phyloP scores from a whole-genome alignment of 2,888 invertebrate genomes.

The Dryomyza anilis region DNA sequence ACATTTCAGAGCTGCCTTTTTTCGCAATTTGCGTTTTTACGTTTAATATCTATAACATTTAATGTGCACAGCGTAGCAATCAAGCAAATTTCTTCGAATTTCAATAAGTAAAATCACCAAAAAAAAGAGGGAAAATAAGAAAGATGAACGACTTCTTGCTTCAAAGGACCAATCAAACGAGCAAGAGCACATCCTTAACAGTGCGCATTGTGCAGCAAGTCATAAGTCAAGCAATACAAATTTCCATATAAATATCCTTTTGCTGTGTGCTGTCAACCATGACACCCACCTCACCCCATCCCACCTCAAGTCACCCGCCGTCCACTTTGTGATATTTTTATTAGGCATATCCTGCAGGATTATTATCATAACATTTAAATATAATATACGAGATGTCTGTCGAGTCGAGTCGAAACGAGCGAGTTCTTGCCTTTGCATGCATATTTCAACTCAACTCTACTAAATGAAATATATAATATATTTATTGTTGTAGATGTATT shows the following conservation, averaged over 20 bases:
- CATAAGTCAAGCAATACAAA: conserved; percentile 52
- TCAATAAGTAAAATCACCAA: background rate
- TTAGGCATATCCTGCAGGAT: conserved; percentile 47
- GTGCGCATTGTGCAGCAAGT: conserved; percentile 43
- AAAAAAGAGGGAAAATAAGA: too few species aligned
- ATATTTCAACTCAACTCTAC: conserved; percentile 35
- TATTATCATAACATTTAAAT: conserved; percentile 56
- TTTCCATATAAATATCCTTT: conserved; percentile 52
- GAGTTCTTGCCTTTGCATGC: conserved; percentile 31
- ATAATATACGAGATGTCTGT: conserved; percentile 26
- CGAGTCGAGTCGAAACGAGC: too few species aligned
- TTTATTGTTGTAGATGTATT: conserved; percentile 6
- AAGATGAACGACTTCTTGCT: background rate
- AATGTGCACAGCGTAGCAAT: too few species aligned
- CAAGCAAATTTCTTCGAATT: background rate
- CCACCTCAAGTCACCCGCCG: background rate
- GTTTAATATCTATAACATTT: too few species aligned
- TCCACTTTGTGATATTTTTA: conserved; percentile 21
- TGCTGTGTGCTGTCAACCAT: background rate
- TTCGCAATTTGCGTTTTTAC: too few species aligned
- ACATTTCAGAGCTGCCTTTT: too few species aligned
- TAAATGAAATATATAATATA: too few species aligned
- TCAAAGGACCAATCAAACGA: conserved; percentile 30
- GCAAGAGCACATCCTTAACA: conserved; percentile 31
- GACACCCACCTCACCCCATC: background rate